Percentiles rank a stretch among this genome's conserved stretches.
Evolutionary conservation across 2,888 invertebrate genomes (phyloP).

Genomic region (Tanypteryx hageni): DNA sequence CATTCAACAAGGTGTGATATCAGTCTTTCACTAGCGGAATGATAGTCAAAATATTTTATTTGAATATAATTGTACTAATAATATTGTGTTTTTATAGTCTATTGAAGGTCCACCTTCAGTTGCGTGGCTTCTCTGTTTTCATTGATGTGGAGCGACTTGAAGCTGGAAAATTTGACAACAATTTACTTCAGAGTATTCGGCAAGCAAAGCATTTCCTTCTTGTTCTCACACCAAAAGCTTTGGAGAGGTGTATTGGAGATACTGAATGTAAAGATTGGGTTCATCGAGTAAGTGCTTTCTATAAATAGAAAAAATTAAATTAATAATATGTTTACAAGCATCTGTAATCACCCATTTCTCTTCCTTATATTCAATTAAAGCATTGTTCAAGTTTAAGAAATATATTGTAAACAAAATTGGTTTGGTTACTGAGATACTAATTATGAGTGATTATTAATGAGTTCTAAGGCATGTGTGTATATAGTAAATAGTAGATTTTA

Average conservation of each 20-base stretch:
- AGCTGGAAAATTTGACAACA: conserved; percentile 99
- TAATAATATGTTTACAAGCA: too few relatives aligned
- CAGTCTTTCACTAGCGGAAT: too few relatives aligned
- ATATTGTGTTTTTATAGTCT: conserved; percentile 77
- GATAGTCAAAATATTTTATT: not conserved
- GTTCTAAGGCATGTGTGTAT: too few relatives aligned
- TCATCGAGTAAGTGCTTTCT: conserved; percentile 88
- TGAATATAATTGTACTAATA: not conserved
- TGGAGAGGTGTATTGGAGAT: conserved; percentile 96
- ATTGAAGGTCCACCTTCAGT: conserved; percentile 96
- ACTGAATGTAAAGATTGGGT: conserved; percentile 99
- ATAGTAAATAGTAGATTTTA: too few relatives aligned
- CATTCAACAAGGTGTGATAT: too few relatives aligned
- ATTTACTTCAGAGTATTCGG: conserved; percentile 95
- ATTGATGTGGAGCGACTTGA: conserved; percentile 98
- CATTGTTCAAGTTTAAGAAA: not conserved
- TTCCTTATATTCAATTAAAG: too few relatives aligned
- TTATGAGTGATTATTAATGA: too few relatives aligned
- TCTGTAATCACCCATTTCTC: too few relatives aligned
- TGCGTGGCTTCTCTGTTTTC: conserved; percentile 97
- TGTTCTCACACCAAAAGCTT: conserved; percentile 95
- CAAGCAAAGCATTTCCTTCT: conserved; percentile 98
- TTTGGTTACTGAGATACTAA: not conserved
- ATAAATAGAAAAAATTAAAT: too few relatives aligned
- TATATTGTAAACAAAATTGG: not conserved